Base-by-base conservation (phyloP, 2,113 vertebrate species). In the Pipra filicauda region DNA sequence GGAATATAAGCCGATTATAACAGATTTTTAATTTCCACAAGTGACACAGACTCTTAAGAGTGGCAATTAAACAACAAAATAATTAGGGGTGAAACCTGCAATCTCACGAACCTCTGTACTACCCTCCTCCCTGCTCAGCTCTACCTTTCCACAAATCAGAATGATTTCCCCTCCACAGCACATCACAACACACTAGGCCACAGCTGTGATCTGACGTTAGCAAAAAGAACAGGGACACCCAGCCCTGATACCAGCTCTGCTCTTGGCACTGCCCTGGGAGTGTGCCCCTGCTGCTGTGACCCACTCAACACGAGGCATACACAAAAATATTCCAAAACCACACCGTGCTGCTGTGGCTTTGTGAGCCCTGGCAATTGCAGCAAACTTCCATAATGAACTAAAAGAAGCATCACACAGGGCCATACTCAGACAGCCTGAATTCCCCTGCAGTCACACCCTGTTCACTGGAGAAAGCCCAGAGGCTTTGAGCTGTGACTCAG, bases 351-450 rank as follows among this genome's bases (percentile, higher is more conserved):
- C 85, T 79, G 28, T 0, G 1, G 43, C 21, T 66, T 62, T 49
- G 65, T 22, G 65, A 85, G 57, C 48, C 62, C 65, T 37, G 31
- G 39, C 0, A 2, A 43, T 5, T 22, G 35, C 6, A 65, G 49
- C 37, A 73, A 58, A 49, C 33, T 44, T 43, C 46, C n/a, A 16
- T 15, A 35, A 52, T 46, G 23, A 57, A 67, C 43, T 46, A 19
- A 67, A 66, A 66, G 44, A 52, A 49, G 5, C 65, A 51, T 12
- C 74, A 78, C 1, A 15, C 5, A 28, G 31, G n/a, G 70, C 51
- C 19, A 8, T 30, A 21, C 0, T 61, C 59, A 48, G 64, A 3
- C 0, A 0, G 64, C 43, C 78, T 77, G 6, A 49, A 43, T 59
- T 81, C 11, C 85, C 70, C 66, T 37, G 6, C 57, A 81, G 26